A percentile compares a stretch with the other conserved stretches of the same genome.
phyloP scores from a whole-genome alignment of 2,888 invertebrate species.

The Apodemia hepburni region DNA sequence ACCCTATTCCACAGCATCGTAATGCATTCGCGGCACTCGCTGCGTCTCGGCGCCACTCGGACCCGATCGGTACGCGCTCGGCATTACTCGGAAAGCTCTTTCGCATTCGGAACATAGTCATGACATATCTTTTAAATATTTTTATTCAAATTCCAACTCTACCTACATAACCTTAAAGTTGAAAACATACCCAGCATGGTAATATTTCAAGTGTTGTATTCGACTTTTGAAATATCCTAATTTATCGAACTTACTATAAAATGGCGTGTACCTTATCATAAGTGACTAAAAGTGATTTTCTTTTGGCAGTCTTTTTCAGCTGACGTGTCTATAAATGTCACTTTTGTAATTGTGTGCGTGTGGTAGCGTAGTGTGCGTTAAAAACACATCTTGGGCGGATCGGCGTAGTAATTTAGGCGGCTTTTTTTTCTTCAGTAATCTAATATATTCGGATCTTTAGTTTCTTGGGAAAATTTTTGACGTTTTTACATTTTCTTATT shows the following conservation, averaged over 20 bases:
- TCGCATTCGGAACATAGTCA: slow-evolving; percentile 66
- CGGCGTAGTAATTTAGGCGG: slow-evolving; percentile 52
- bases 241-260: slow-evolving; percentile 46
- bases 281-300: slow-evolving; percentile 40
- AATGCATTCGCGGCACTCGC: slow-evolving; percentile 74
- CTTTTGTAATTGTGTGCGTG: slow-evolving; percentile 39
- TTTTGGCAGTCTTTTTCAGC: slow-evolving; percentile 54
- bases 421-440: slow-evolving; percentile 44
- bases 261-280: slow-evolving; percentile 39
- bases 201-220: slow-evolving; percentile 58
- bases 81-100: slow-evolving; percentile 67
- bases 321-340: slow-evolving; percentile 73
- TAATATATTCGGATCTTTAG: slow-evolving; percentile 26
- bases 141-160: slow-evolving; percentile 39
- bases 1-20: slow-evolving; percentile 63
- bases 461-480: slow-evolving; percentile 18
- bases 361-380: slow-evolving; percentile 49
- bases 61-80: slow-evolving; percentile 76
- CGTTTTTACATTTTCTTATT: not conserved
- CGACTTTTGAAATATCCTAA: slow-evolving; percentile 74
- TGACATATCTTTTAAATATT: slow-evolving; percentile 57
- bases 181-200: slow-evolving; percentile 31
- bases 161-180: slow-evolving; percentile 30
- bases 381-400: slow-evolving; percentile 67
- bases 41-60: slow-evolving; percentile 73